Conservation (phyloP, 2,888 invertebrate species). For the Spodoptera picta region DNA sequence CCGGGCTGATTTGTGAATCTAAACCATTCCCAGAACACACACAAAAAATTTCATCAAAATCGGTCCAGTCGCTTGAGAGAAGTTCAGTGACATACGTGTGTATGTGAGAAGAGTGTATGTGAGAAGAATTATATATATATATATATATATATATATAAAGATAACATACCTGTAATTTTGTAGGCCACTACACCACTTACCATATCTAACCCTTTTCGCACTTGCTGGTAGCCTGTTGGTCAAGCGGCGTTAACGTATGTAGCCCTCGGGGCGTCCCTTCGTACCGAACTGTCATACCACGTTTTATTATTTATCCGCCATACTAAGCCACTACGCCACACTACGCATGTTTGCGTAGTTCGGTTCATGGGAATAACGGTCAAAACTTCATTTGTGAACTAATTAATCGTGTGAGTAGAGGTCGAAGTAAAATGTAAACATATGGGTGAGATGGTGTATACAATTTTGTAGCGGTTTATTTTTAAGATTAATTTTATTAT, state of each 20-base stretch:
- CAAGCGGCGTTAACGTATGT: slow-evolving; percentile 79
- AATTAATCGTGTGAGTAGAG: slow-evolving; percentile 17
- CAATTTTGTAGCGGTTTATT: no score
- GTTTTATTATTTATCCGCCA: slow-evolving; percentile 66
- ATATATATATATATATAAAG: no score
- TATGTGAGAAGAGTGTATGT: no score
- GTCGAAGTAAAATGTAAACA: no score
- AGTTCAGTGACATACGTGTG: no score
- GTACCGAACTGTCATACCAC: slow-evolving; percentile 67
- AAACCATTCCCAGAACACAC: no score
- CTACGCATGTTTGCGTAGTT: slow-evolving; percentile 31
- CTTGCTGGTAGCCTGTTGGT: slow-evolving; percentile 39
- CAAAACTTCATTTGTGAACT: slow-evolving; percentile 36
- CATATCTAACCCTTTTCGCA: slow-evolving; percentile 14
- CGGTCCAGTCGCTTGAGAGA: no score
- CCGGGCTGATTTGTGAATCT: no score
- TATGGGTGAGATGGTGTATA: no score
- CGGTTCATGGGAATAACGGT: slow-evolving; percentile 31
- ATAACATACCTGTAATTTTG: not conserved
- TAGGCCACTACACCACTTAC: not conserved
- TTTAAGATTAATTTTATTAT: no score
- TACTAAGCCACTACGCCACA: slow-evolving; percentile 21
- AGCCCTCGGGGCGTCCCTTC: slow-evolving; percentile 71
- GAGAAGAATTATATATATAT: no score
- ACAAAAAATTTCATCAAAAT: no score